phyloP scores from a whole-genome alignment of 2,797 vertebrate species.

The Etheostoma nigrum region DNA sequence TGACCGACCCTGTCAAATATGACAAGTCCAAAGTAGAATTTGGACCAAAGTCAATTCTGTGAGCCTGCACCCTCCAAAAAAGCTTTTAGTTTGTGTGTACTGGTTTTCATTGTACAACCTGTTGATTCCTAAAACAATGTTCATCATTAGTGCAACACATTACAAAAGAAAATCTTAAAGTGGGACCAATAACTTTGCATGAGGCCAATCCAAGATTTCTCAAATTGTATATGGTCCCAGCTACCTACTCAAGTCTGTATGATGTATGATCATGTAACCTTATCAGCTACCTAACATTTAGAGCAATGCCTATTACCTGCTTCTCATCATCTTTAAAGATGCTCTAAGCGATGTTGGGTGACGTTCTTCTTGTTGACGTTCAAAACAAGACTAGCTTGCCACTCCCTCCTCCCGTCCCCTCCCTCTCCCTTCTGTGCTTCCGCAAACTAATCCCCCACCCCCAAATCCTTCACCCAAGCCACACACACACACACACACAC shows the following conservation, averaged over 20 bases:
- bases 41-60: background rate
- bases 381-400: no score
- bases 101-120: background rate
- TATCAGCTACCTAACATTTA: background rate
- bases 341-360: no score
- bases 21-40: background rate
- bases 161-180: background rate
- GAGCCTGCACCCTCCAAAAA: background rate
- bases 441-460: no score
- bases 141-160: constrained; percentile 6
- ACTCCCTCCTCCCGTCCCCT: no score
- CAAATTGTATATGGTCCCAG: no score
- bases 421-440: no score
- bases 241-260: background rate
- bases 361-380: no score
- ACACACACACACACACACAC: constrained; percentile 22
- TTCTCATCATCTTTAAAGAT: background rate
- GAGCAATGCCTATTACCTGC: background rate
- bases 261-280: background rate
- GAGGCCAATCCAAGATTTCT: no score
- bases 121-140: background rate
- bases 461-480: background rate
- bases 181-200: background rate
- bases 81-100: background rate
- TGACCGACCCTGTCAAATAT: background rate